phyloP scores from a whole-genome alignment of 2,888 invertebrate genomes.

The Erannis defoliaria region DNA sequence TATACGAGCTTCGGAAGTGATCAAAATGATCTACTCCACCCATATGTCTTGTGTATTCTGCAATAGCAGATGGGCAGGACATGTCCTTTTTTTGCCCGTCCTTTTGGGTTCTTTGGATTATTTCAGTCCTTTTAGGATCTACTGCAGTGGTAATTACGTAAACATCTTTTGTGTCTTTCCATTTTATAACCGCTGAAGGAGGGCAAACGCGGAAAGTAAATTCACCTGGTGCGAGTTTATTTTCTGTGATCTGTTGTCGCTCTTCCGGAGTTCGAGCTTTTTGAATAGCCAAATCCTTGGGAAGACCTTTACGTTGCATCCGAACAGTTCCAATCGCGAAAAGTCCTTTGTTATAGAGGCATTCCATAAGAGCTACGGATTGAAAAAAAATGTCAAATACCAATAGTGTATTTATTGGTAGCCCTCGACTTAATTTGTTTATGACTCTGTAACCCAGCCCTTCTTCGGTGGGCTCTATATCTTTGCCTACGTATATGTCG shows the following conservation, averaged over 20 bases:
- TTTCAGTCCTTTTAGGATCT: neutral
- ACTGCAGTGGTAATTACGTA: slow-evolving; percentile 18
- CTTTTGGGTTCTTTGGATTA: neutral
- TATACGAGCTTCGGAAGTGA: slow-evolving; percentile 31
- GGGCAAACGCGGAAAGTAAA: slow-evolving; percentile 29
- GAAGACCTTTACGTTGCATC: no score
- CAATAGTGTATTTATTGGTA: no score
- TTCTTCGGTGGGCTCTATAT: no score
- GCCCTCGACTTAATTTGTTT: no score
- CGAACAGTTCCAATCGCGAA: no score
- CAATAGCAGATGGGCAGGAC: slow-evolving; percentile 26
- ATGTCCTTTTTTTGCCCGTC: neutral
- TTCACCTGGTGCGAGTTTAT: slow-evolving; percentile 22
- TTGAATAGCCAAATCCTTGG: no score
- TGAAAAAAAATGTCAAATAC: no score
- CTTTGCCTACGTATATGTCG: no score
- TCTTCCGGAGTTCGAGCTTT: no score
- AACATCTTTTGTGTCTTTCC: slow-evolving; percentile 34
- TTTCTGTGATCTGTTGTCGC: neutral
- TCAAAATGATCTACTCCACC: slow-evolving; percentile 32
- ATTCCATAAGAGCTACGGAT: no score
- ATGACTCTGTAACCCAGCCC: no score
- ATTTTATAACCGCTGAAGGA: slow-evolving; percentile 33
- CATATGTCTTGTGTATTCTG: slow-evolving; percentile 31
- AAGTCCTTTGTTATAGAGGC: no score